Evolutionary conservation across 2,797 vertebrate genomes (phyloP).

Genomic region (Peromyscus aztecus): DNA sequence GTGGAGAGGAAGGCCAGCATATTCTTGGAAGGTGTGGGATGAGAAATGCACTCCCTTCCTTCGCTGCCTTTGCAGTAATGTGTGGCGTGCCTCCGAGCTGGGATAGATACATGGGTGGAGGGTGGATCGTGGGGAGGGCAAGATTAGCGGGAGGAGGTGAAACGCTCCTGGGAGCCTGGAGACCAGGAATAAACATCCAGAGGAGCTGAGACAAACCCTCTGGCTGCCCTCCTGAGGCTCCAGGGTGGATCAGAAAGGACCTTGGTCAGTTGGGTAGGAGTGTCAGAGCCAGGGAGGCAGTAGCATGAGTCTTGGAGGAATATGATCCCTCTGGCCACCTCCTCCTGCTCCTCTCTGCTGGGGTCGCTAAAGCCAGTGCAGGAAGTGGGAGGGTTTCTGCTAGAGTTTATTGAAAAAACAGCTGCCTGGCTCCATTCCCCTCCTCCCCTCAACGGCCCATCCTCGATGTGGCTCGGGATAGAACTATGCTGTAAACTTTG

Average conservation of each 20-base stretch:
- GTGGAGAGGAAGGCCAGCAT: background rate
- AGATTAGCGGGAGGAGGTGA: background rate
- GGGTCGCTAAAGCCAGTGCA: slow-evolving; percentile 58
- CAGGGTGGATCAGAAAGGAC: slow-evolving; percentile 25
- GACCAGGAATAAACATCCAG: background rate
- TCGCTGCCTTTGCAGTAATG: background rate
- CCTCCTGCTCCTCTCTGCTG: slow-evolving; percentile 65
- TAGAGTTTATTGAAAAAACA: slow-evolving; percentile 78
- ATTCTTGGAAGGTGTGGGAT: slow-evolving; percentile 69
- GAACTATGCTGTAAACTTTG: slow-evolving; percentile 83
- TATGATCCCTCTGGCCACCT: slow-evolving; percentile 61
- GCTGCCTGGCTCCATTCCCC: slow-evolving; percentile 37
- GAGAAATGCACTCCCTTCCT: background rate
- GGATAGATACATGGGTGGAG: background rate
- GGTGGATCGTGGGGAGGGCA: background rate
- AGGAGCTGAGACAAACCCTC: background rate
- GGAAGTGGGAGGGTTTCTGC: slow-evolving; percentile 76
- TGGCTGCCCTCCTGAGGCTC: slow-evolving; percentile 11
- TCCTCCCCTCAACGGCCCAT: background rate
- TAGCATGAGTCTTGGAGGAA: slow-evolving; percentile 49
- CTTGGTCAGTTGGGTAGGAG: slow-evolving; percentile 53
- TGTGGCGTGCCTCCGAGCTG: background rate
- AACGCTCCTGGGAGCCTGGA: background rate
- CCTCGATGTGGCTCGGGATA: slow-evolving; percentile 70
- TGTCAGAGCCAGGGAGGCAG: slow-evolving; percentile 12